Evolutionary conservation across 2,888 invertebrate species (phyloP), one percentile per base, ranked within the genome.

Genomic region (Smittia aterrima): DNA sequence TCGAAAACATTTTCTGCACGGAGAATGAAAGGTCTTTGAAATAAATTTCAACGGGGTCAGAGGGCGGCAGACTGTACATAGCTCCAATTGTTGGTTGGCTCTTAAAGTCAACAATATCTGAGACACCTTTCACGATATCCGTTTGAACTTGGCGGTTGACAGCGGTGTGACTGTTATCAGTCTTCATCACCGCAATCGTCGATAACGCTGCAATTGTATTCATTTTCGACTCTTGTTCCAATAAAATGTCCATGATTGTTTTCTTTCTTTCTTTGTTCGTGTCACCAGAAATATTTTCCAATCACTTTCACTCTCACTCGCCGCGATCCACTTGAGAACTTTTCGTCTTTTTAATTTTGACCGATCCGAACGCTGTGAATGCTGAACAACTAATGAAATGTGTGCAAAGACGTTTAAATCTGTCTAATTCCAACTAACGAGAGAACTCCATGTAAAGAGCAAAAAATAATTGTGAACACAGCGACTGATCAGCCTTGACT

Each of bases 11-110:
- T 75, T 90, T 83, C 41, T 86, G 87, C 18, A 92, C 92, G 0
- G 87, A 89, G 79, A 90, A 91, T 0, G 87, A 87, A 76, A 93
- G 86, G 79, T 92, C 88, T 75, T 89, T 88, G 81, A 93, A 93
- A 77, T 87, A 86, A 76, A 93, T 87, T 79, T 92, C 91, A 40
- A 92, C 86, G 1, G 87, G 86, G 13, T 70, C 70, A 87, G 85
- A 83, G 6, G 79, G 76, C 7, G 83, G 83, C 72, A 83, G 77
- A 77, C 82, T 81, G 20, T 82, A 80, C 20, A 83, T 79, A 13
- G 75, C 72, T 20, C 47, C 62, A 1, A 18, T 24, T 7, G 22
- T 16, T 11, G 62, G 27, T 24, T 20, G 13, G 2, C 62, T 20
- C 16, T 70, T 20, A 18, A 25, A 70, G 22, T 70, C 70, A 11